Conservation (phyloP, 2,797 vertebrate species). For the Chanos chanos region DNA sequence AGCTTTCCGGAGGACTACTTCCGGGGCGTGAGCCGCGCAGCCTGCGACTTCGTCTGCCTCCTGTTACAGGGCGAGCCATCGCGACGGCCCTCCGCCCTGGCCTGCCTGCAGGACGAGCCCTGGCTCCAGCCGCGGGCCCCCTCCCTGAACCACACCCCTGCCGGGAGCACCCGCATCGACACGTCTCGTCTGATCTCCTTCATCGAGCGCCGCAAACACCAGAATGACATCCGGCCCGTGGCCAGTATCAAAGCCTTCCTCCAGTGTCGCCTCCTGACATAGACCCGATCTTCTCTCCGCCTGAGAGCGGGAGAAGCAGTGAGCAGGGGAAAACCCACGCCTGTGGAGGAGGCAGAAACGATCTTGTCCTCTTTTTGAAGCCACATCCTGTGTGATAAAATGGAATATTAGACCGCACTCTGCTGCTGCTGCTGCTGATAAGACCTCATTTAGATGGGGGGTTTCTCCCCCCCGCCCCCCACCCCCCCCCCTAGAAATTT, state of each 20-base stretch:
- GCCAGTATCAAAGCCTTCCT: conserved; percentile 89
- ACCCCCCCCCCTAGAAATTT: not conserved
- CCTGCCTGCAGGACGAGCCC: conserved; percentile 83
- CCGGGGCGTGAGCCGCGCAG: conserved; percentile 86
- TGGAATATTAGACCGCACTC: conserved; percentile 22
- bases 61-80: conserved; percentile 83
- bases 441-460: conserved; percentile 18
- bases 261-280: conserved; percentile 86
- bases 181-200: conserved; percentile 92
- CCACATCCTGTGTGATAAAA: conserved; percentile 60
- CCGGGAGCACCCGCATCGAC: conserved; percentile 77
- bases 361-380: conserved; percentile 92
- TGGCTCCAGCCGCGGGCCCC: conserved; percentile 81
- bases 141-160: too few relatives aligned
- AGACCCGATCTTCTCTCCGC: conserved; percentile 78
- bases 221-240: conserved; percentile 92
- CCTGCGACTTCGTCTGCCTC: conserved; percentile 87
- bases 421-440: conserved; percentile 39
- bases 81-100: conserved; percentile 81
- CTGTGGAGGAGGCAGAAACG: not conserved
- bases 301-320: too few relatives aligned
- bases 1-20: conserved; percentile 98
- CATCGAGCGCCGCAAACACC: conserved; percentile 95
- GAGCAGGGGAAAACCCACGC: too few relatives aligned
- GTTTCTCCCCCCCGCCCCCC: conserved; percentile 44